A percentile compares a stretch with the other conserved stretches of the same genome.
Conservation (phyloP, 2,797 vertebrate species). For the Apogon hyalosoma region DNA sequence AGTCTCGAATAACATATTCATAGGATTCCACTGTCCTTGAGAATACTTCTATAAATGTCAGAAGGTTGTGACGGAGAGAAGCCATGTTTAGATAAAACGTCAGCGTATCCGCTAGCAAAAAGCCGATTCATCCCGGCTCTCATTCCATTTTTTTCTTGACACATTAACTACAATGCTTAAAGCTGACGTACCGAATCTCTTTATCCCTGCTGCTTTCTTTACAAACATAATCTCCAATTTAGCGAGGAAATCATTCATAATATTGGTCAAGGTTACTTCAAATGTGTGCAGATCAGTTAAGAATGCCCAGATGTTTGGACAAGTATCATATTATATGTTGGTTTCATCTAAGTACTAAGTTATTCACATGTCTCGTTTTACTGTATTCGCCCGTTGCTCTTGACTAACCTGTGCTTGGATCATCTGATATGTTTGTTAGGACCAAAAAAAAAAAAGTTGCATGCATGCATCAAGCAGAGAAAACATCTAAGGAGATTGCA, state of each 20-base stretch:
- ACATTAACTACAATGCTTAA: constrained; percentile 33
- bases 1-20: not conserved
- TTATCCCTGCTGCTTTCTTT: constrained; percentile 53
- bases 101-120: not conserved
- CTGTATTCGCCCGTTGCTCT: too few relatives aligned
- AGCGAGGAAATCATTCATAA: constrained; percentile 45
- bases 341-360: constrained; percentile 30
- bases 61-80: not conserved
- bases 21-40: not conserved
- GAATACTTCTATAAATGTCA: constrained; percentile 11
- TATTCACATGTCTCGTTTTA: too few relatives aligned
- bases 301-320: constrained; percentile 24
- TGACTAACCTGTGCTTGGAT: too few relatives aligned
- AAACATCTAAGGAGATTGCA: too few relatives aligned
- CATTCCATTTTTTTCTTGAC: constrained; percentile 46
- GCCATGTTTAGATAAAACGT: constrained; percentile 13
- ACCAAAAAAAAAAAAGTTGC: too few relatives aligned
- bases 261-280: constrained; percentile 54
- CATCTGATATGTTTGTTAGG: too few relatives aligned
- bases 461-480: too few relatives aligned
- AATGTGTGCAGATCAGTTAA: constrained; percentile 31
- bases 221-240: constrained; percentile 61
- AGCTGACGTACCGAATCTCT: constrained; percentile 56
- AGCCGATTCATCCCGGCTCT: not conserved
- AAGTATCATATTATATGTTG: constrained; percentile 12